These are phyloP conservation scores for Pseudachorutes palmiensis DNA, from an alignment of 1,140 invertebrate species.

Conservation along the genomic window DNA sequence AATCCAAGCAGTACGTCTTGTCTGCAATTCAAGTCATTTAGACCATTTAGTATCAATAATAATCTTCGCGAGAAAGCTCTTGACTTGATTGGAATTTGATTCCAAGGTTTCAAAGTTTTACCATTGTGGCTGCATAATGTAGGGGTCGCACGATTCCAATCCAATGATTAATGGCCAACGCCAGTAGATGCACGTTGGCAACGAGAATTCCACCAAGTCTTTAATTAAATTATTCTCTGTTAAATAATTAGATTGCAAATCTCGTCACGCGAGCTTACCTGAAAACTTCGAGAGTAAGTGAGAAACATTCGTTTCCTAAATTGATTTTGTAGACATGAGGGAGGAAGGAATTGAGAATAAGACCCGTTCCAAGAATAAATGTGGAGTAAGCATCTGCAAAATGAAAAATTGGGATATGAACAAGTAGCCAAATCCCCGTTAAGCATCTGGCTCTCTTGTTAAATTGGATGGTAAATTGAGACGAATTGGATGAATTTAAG, in stretches of 20 bases:
- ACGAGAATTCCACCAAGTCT: slow-evolving; percentile 51
- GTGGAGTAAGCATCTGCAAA: slow-evolving; percentile 52
- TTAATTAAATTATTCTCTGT: not conserved
- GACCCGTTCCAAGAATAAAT: slow-evolving; percentile 45
- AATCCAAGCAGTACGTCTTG: slow-evolving; percentile 44
- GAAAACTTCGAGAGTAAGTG: slow-evolving; percentile 29
- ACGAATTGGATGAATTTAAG: not conserved
- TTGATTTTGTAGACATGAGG: slow-evolving; percentile 36
- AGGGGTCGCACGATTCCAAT: slow-evolving; percentile 55
- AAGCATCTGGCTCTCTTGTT: not conserved
- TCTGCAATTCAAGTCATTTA: slow-evolving; percentile 32
- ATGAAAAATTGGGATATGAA: not conserved
- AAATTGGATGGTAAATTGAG: too few species aligned
- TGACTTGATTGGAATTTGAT: too few species aligned
- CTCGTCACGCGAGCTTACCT: slow-evolving; percentile 14
- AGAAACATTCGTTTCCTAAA: slow-evolving; percentile 13
- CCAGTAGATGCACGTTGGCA: slow-evolving; percentile 56
- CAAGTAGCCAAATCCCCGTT: too few species aligned
- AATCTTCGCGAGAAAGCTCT: too few species aligned
- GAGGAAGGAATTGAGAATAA: slow-evolving; percentile 51
- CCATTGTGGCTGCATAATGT: slow-evolving; percentile 52
- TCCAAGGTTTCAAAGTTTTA: too few species aligned
- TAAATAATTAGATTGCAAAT: not conserved
- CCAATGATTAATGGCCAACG: slow-evolving; percentile 60
- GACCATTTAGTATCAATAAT: too few species aligned